Percentiles rank a stretch among this genome's conserved stretches.
Evolutionary conservation across 1,140 invertebrate species (phyloP).

Genomic region (Orchesella cincta): DNA sequence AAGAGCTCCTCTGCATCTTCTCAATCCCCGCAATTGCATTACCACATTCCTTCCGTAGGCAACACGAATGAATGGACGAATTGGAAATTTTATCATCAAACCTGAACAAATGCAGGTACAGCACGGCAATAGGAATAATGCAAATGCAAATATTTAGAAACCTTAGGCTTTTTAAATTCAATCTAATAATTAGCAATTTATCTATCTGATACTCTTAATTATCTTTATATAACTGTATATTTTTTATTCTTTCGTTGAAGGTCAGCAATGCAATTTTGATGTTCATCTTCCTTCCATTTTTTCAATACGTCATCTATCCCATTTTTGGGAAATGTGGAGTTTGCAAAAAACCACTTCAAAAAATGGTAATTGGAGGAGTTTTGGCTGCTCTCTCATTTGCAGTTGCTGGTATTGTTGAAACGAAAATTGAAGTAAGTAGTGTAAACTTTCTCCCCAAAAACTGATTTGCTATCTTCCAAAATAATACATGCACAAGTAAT

Average conservation of each 20-base stretch:
- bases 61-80: conserved; percentile 60
- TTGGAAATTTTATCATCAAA: conserved; percentile 55
- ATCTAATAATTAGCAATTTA: neutral
- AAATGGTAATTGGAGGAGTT: conserved; percentile 64
- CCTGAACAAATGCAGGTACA: conserved; percentile 62
- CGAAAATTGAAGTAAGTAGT: conserved; percentile 60
- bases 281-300: conserved; percentile 55
- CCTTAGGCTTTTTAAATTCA: too few species aligned
- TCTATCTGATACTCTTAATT: too few species aligned
- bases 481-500: neutral
- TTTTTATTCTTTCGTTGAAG: conserved; percentile 51
- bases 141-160: too few species aligned
- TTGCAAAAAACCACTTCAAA: conserved; percentile 60
- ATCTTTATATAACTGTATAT: conserved; percentile 12
- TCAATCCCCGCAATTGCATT: too few species aligned
- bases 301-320: conserved; percentile 61
- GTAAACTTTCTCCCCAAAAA: neutral
- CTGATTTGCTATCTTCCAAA: neutral
- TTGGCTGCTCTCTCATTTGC: conserved; percentile 63
- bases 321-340: conserved; percentile 48
- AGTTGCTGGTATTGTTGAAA: conserved; percentile 63
- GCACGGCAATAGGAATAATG: neutral
- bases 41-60: too few species aligned
- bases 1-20: too few species aligned
- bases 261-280: conserved; percentile 60